A percentile compares a stretch with the other conserved stretches of the same genome.
phyloP scores from a whole-genome alignment of 2,888 invertebrate species.

The Eupithecia centaureata region DNA sequence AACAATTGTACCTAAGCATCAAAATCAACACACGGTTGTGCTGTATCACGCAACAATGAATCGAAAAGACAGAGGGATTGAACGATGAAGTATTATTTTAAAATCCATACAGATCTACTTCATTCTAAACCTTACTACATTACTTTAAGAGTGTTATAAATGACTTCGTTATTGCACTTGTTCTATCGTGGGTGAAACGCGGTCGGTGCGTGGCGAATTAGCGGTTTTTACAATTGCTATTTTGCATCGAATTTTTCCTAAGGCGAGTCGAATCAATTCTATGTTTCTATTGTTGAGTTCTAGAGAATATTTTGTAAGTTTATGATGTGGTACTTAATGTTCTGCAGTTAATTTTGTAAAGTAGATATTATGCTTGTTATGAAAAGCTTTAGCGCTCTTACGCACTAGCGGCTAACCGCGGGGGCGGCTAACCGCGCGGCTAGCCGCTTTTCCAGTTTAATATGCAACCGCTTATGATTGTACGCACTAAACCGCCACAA shows the following conservation, averaged over 20 bases:
- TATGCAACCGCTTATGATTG: no score
- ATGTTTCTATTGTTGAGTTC: constrained; percentile 35
- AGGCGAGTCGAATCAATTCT: constrained; percentile 54
- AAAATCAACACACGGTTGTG: constrained; percentile 73
- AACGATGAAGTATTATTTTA: constrained; percentile 77
- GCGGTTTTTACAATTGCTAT: constrained; percentile 75
- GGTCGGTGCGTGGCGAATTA: constrained; percentile 75
- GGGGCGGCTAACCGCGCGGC: no score
- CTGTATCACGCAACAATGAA: constrained; percentile 69
- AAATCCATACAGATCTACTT: constrained; percentile 65
- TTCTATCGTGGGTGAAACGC: constrained; percentile 61
- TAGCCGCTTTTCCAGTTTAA: no score
- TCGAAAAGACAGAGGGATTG: constrained; percentile 76
- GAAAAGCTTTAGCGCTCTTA: background rate
- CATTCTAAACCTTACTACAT: constrained; percentile 48
- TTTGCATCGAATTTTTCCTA: constrained; percentile 59
- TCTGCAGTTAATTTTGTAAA: constrained; percentile 4
- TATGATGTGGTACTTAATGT: constrained; percentile 18
- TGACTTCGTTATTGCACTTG: constrained; percentile 78
- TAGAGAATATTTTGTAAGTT: constrained; percentile 40
- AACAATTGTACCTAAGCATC: constrained; percentile 57
- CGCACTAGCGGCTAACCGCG: no score
- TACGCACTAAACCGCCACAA: no score
- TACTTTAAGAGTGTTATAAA: constrained; percentile 45
- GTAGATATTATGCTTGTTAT: background rate